phyloP scores from a whole-genome alignment of 2,888 invertebrate species.

The Temnothorax ravouxi region DNA sequence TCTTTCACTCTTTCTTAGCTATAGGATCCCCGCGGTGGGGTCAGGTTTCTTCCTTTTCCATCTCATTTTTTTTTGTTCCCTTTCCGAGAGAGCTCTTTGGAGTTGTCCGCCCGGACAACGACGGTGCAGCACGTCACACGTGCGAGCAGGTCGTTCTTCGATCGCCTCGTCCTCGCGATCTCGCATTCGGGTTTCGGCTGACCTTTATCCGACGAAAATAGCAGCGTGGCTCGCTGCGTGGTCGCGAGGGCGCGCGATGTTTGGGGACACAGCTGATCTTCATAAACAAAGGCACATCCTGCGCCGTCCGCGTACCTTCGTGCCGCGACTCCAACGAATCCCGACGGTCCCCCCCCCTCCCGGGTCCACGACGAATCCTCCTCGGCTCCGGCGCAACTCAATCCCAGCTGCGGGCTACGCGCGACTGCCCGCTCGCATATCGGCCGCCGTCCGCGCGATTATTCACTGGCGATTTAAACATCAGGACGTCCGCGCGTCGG shows the following conservation, averaged over 20 bases:
- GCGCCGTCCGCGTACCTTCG: conserved; percentile 79
- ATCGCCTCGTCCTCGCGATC: conserved; percentile 33
- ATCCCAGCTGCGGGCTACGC: conserved; percentile 70
- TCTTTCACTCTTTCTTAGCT: neutral
- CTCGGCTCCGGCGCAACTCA: conserved; percentile 67
- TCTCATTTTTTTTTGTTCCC: neutral
- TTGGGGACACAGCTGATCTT: conserved; percentile 84
- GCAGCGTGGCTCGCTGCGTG: conserved; percentile 57
- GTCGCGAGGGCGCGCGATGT: conserved; percentile 64
- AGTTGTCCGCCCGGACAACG: neutral
- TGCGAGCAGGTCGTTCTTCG: conserved; percentile 20
- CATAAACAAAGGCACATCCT: conserved; percentile 83
- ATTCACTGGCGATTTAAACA: conserved; percentile 81
- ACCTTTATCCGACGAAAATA: conserved; percentile 77
- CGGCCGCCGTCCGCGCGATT: conserved; percentile 69
- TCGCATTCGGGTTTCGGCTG: conserved; percentile 58
- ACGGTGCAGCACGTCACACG: conserved; percentile 53
- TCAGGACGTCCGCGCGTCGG: conserved; percentile 73
- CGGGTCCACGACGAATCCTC: conserved; percentile 25
- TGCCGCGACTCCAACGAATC: conserved; percentile 58
- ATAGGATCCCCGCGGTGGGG: neutral
- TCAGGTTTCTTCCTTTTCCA: neutral
- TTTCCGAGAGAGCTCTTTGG: neutral
- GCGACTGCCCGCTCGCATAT: conserved; percentile 78
- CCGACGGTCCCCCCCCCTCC: neutral